Base-by-base conservation (phyloP, 2,888 invertebrate species). In the Spatulosminthurus flaviceps region DNA sequence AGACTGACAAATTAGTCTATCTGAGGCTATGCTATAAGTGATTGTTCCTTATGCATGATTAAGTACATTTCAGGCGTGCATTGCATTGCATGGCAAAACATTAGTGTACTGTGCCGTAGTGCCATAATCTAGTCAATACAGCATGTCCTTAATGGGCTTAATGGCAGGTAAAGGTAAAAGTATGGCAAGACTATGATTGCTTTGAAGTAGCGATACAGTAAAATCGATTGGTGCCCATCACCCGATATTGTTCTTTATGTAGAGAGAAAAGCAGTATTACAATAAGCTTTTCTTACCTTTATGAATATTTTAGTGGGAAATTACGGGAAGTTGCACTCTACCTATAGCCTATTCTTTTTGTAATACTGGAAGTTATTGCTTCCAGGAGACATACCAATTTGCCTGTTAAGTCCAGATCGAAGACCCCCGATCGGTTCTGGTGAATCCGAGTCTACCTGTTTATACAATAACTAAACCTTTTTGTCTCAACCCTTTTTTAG, bases 341-440 rank as follows among this genome's bases (percentile, higher is more conserved):
- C 51, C 1, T 4, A 51, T 51, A 51, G 51, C 51, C 16, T 51
- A n/a, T 13, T 1, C n/a, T 16, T 9, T 11, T 19, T 51, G 51
- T 51, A 11, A n/a, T n/a, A n/a, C n/a, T n/a, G n/a, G n/a, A n/a
- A n/a, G n/a, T n/a, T n/a, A n/a, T n/a, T n/a, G n/a, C n/a, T 19
- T 51, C 1, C 51, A 51, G 51, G 51, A 51, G 51, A 51, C 51
- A 51, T 34, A 9, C 2, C 51, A 19, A 51, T 51, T 51, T 51
- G 51, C 51, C n/a, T 9, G 2, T 13, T 51, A 51, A 51, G 51
- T 51, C 51, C n/a, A 51, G n/a, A 51, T 51, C 19, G 51, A 51
- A 51, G 51, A 51, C 51, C 51, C 51, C 51, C 51, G 51, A 51
- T 51, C 51, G 51, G 51, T 19, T 13, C 51, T n/a, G 51, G 51